phyloP scores from a whole-genome alignment of 2,113 vertebrate genomes.

The Anarrhichthys ocellatus region DNA sequence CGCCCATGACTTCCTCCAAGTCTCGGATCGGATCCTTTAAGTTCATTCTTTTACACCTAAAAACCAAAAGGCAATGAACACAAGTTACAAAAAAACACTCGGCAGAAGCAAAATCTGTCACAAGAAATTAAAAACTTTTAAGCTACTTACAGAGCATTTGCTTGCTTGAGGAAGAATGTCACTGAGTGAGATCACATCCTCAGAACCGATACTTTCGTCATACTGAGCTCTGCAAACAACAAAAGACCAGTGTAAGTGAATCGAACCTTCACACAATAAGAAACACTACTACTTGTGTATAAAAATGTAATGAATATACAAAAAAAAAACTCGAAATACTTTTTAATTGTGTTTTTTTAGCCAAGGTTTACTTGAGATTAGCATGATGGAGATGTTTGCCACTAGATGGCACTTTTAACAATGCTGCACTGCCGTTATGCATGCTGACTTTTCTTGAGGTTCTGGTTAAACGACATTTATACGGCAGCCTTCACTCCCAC shows the following conservation, averaged over 20 bases:
- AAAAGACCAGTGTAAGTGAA: neutral
- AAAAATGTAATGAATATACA: neutral
- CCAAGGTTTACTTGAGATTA: neutral
- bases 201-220: conserved; percentile 56
- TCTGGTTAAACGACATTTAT: conserved; percentile 1
- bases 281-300: neutral
- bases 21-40: conserved; percentile 16
- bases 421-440: neutral
- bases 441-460: neutral
- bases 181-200: conserved; percentile 70
- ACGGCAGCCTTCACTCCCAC: neutral
- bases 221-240: conserved; percentile 68
- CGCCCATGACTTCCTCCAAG: conserved; percentile 18
- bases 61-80: conserved; percentile 12
- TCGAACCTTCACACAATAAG: neutral
- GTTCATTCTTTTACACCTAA: conserved; percentile 45
- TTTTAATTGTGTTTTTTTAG: neutral
- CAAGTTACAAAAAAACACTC: conserved; percentile 12
- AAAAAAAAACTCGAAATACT: neutral
- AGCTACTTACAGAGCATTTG: conserved; percentile 83
- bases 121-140: neutral
- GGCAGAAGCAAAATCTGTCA: neutral
- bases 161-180: conserved; percentile 80
- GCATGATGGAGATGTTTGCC: neutral
- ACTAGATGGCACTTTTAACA: neutral